phyloP scores from a whole-genome alignment of 1,140 invertebrate species.

The Lerema accius region DNA sequence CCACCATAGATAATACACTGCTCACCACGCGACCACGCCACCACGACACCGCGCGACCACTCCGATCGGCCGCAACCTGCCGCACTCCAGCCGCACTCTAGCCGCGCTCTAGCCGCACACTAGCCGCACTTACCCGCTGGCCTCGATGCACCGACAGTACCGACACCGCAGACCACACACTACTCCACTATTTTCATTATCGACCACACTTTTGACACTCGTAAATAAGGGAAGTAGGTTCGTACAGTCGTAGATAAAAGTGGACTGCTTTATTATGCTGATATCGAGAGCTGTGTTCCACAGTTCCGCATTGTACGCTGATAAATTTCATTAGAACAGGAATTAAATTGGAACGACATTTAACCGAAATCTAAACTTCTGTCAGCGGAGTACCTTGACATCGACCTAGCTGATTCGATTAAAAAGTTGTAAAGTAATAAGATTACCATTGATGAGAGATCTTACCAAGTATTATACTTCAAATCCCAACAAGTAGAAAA shows the following conservation, averaged over 20 bases:
- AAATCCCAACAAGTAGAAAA: too few relatives aligned
- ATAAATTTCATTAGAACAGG: constrained; percentile 14
- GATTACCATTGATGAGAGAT: too few relatives aligned
- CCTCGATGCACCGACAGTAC: constrained; percentile 36
- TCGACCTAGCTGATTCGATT: too few relatives aligned
- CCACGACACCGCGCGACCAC: too few relatives aligned
- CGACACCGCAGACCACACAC: constrained; percentile 44
- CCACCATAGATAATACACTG: not conserved
- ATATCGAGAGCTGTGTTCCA: constrained; percentile 4
- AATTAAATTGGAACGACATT: constrained; percentile 3
- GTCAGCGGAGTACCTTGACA: not conserved
- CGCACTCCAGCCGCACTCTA: not conserved
- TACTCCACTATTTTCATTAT: constrained; percentile 43
- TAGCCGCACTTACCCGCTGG: too few relatives aligned
- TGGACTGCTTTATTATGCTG: constrained; percentile 44
- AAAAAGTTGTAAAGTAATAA: too few relatives aligned
- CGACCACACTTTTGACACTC: constrained; percentile 47
- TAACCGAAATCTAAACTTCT: not conserved
- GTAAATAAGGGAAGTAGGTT: constrained; percentile 45
- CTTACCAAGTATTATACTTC: too few relatives aligned
- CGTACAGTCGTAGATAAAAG: constrained; percentile 41
- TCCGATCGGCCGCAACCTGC: constrained; percentile 37
- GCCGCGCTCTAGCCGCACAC: constrained; percentile 26
- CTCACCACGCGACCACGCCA: constrained; percentile 22
- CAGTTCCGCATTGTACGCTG: constrained; percentile 17